Evolutionary conservation across 2,888 invertebrate species (phyloP), one percentile per base, ranked within the genome.

Genomic region (Euphydryas editha): DNA sequence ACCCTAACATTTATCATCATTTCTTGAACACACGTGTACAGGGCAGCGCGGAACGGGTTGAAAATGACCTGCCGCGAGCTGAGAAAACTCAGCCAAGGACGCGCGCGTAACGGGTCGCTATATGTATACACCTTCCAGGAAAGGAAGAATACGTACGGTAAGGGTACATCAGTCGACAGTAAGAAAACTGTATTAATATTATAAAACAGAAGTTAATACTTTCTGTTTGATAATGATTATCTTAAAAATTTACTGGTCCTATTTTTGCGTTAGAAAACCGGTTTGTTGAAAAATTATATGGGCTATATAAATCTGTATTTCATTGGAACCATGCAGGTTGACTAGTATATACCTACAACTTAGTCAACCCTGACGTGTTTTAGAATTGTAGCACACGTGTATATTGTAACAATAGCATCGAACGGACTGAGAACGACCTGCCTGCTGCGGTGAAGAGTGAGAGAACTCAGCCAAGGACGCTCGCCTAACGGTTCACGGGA

Each of bases 401-500:
- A 78, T 82, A 80, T 80, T 79, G 78, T 83, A 76, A 79, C 81
- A 76, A 78, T 84, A 76, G 86, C 85, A 85, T 81, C 86, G 90
- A 90, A 90, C 90, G 88, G 82, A 90, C 90, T 85, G 84, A 83
- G 80, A 82, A 76, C 90, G 91, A 90, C 88, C 87, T 88, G 85
- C 86, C 82, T 88, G 85, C 86, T 82, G 83, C 84, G 86, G 81
- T 11, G 18, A 46, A 71, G 72, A 87, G 83, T 88, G 88, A 89
- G 88, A 92, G 90, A 92, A 92, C 91, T 92, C 92, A 92, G 92
- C 92, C 92, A 92, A 92, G 92, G 92, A 92, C 92, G 92, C 90
- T 82, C 82, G 78, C 82, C 87, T 92, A 92, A 92, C 92, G 91
- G 47, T 92, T 87, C 78, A 80, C 75, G 49, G 49, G 78, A 76